Conservation (phyloP, 2,797 vertebrate genomes). For the Semaprochilodus insignis region DNA sequence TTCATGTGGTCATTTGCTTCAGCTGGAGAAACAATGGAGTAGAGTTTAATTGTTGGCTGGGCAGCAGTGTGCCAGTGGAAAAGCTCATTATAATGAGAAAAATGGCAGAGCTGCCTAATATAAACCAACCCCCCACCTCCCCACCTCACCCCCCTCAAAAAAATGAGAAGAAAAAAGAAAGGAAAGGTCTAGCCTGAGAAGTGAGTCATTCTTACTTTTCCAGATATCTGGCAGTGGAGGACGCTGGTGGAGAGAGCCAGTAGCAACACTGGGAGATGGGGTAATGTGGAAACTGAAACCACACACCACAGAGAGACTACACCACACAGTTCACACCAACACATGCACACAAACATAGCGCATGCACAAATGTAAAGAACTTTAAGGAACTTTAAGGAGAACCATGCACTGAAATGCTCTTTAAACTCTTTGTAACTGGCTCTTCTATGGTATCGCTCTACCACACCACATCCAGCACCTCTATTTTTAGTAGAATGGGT, state of each 20-base stretch:
- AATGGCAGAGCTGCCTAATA: slow-evolving; percentile 63
- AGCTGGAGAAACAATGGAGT: slow-evolving; percentile 42
- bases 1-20: slow-evolving; percentile 42
- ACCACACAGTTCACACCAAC: slow-evolving; percentile 69
- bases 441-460: background rate
- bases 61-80: slow-evolving; percentile 59
- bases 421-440: background rate
- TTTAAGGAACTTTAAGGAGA: no score
- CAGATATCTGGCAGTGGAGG: slow-evolving; percentile 79
- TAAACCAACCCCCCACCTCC: slow-evolving; percentile 36
- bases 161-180: slow-evolving; percentile 59
- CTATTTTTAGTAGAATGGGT: no score
- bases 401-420: no score
- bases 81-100: slow-evolving; percentile 59
- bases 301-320: slow-evolving; percentile 77
- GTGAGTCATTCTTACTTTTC: slow-evolving; percentile 84
- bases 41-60: slow-evolving; percentile 47
- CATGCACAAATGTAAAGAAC: background rate
- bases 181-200: slow-evolving; percentile 72
- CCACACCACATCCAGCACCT: no score
- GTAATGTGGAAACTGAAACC: slow-evolving; percentile 84
- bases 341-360: slow-evolving; percentile 47
- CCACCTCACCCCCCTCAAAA: slow-evolving; percentile 19
- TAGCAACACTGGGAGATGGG: slow-evolving; percentile 78
- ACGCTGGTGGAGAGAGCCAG: slow-evolving; percentile 71